Evolutionary conservation across 1,140 invertebrate genomes (phyloP).

Genomic region (Diachasmimorpha longicaudata): DNA sequence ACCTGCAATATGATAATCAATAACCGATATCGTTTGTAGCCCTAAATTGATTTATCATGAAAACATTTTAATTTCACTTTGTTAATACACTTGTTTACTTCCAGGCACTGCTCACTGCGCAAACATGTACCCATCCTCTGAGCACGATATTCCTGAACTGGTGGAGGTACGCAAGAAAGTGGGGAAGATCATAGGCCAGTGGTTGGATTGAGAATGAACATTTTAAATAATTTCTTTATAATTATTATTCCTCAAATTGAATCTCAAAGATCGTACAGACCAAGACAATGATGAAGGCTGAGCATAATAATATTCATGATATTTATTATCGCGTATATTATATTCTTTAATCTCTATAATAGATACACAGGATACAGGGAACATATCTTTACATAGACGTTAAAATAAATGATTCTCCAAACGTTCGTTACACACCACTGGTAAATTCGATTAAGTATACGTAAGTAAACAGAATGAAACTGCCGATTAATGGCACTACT

Average conservation of each 20-base stretch:
- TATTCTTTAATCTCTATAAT: neutral
- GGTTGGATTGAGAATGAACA: slow-evolving; percentile 47
- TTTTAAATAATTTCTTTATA: too few species aligned
- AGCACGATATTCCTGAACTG: slow-evolving; percentile 69
- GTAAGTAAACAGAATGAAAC: slow-evolving; percentile 31
- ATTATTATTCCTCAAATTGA: neutral
- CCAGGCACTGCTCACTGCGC: slow-evolving; percentile 82
- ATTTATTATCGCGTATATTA: slow-evolving; percentile 14
- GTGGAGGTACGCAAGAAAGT: slow-evolving; percentile 69
- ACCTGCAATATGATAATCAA: too few species aligned
- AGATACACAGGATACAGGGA: neutral
- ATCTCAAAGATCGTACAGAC: neutral
- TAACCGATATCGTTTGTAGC: neutral
- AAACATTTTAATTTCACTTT: neutral
- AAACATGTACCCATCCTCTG: slow-evolving; percentile 76
- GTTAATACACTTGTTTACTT: slow-evolving; percentile 28
- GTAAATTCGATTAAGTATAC: neutral
- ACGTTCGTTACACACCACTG: neutral
- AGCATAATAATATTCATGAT: neutral
- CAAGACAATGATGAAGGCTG: neutral
- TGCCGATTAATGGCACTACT: slow-evolving; percentile 48
- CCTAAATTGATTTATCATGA: neutral
- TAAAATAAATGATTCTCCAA: neutral
- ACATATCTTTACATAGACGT: neutral
- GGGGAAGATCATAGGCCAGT: slow-evolving; percentile 63